Evolutionary conservation across 2,797 vertebrate species (phyloP).

Genomic region (Trematomus bernacchii): DNA sequence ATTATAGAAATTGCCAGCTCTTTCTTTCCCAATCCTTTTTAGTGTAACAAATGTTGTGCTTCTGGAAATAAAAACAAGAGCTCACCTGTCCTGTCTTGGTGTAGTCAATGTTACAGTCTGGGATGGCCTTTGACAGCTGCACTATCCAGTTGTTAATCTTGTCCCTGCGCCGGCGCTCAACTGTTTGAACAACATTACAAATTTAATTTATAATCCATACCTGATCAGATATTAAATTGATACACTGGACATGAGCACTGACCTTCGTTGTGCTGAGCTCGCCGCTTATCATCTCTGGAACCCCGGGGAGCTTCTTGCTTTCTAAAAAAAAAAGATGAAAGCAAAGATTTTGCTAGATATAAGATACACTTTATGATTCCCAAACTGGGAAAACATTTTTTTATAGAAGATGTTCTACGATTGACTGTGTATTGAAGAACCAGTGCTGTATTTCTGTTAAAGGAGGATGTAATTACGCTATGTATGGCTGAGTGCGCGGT

Average conservation of each 20-base stretch:
- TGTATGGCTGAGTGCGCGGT: conserved; percentile 92
- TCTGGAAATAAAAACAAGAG: neutral
- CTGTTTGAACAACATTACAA: conserved; percentile 67
- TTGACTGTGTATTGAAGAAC: neutral
- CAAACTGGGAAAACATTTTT: no score
- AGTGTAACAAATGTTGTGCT: neutral
- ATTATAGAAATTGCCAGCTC: neutral
- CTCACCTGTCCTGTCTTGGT: conserved; percentile 94
- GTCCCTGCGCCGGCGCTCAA: conserved; percentile 93
- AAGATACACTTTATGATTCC: no score
- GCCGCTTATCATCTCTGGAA: conserved; percentile 76
- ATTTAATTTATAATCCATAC: neutral
- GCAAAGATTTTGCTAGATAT: neutral
- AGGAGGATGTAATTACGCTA: conserved; percentile 83
- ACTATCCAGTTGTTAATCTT: conserved; percentile 99
- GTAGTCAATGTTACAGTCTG: conserved; percentile 93
- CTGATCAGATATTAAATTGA: neutral
- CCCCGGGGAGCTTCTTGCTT: conserved; percentile 78
- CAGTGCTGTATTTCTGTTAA: neutral
- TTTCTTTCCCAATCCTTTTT: neutral
- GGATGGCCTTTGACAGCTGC: conserved; percentile 95
- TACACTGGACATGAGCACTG: neutral
- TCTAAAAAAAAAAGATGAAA: conserved; percentile 33
- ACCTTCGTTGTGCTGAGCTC: conserved; percentile 82
- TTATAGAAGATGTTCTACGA: neutral